Percentiles rank a stretch among this genome's conserved stretches.
These are phyloP conservation scores for Mirza zaza DNA, from an alignment of 2,113 vertebrate species.

Conservation along the genomic window DNA sequence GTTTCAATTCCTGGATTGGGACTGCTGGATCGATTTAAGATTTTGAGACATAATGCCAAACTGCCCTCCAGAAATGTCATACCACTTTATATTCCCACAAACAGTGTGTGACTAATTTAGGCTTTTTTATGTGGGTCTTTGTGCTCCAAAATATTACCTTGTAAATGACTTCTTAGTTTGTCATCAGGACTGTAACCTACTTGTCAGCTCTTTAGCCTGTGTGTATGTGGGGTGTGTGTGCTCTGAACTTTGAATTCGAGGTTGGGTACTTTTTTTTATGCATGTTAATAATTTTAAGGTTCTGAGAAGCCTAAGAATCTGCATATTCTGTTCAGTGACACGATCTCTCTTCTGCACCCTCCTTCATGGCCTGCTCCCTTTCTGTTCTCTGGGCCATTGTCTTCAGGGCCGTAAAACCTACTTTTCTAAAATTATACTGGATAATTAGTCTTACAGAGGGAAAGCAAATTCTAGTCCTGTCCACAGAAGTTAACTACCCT, in stretches of 20 bases:
- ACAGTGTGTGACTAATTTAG: constrained; percentile 15
- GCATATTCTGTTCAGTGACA: background rate
- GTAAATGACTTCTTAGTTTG: constrained; percentile 10
- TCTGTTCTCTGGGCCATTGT: background rate
- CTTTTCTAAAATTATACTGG: background rate
- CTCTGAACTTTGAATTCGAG: background rate
- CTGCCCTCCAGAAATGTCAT: constrained; percentile 39
- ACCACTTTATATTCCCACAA: background rate
- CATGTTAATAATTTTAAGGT: background rate
- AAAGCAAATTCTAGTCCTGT: constrained; percentile 4
- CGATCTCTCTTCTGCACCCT: background rate
- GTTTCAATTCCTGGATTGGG: background rate
- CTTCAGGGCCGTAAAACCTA: background rate
- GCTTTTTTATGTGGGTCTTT: constrained; percentile 34
- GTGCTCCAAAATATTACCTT: background rate
- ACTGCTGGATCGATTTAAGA: background rate
- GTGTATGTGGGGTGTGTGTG: background rate
- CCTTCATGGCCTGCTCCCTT: background rate
- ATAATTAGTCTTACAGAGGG: background rate
- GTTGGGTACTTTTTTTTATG: background rate
- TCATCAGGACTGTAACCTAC: background rate
- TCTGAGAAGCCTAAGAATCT: background rate
- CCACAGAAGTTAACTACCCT: background rate
- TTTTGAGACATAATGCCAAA: constrained; percentile 18
- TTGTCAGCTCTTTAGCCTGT: background rate